Base-by-base conservation (phyloP, 1,140 invertebrate species). In the Diachasmimorpha longicaudata region DNA sequence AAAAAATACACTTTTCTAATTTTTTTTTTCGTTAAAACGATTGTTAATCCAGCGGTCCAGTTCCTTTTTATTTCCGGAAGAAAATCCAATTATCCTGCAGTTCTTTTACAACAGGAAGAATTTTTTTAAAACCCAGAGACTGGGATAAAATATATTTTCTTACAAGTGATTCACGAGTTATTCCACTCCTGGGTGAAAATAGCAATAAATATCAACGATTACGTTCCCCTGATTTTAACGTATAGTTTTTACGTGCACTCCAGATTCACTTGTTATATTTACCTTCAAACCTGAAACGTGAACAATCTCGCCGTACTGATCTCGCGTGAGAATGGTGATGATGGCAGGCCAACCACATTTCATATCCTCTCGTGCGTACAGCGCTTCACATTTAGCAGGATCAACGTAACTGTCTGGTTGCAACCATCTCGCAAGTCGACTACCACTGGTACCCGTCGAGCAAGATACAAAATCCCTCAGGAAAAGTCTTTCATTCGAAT, bases 371-470 rank as follows among this genome's bases (percentile, higher is more conserved):
- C 92, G 90, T 4, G 93, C 93, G 82, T 94, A 93, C 70, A 95
- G 89, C 44, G 97, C 92, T 85, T 97, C 94, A 88, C 96, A 98
- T 83, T 93, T 93, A 73, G 93, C 89, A 1, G 97, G 95, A 89
- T 98, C 97, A 0, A 99, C 93, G 73, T 95, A 95, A 10, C 97
- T 94, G 81, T 97, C 96, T 0, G 97, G 96, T 83, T 98, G 96
- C 44, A 99, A 87, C 97, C 97, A 99, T 86, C 95, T 93, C 0
- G 97, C 96, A 70, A 99, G 88, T 70, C 97, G 91, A 36, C 96
- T 97, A 0, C 97, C 97, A 78, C 96, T 96, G 0, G 96, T 97
- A 1, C 95, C 95, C 11, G 94, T 91, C 0, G 93, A 92, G 74
- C 96, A 96, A 9, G 92, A 91, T 16, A 99, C 96, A 81, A 99